Base-by-base conservation (phyloP, 1,140 invertebrate species). In the Amyelois transitella region DNA sequence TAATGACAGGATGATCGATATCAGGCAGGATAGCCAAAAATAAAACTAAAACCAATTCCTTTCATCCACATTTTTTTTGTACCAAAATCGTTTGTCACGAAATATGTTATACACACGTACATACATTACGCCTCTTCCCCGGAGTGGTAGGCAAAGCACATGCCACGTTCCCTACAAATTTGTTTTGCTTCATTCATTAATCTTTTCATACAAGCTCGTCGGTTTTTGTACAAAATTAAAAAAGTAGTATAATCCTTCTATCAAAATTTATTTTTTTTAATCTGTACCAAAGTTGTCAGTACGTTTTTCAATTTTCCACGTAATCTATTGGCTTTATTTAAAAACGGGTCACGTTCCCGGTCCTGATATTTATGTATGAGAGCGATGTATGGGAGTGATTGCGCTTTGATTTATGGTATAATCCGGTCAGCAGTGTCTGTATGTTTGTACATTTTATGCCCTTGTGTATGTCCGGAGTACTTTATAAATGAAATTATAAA, bases 371-470 rank as follows among this genome's bases (percentile, higher is more conserved):
- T 53, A 53, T 44, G 38, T 43, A 53, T 43, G 28, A n/a, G 10
- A 12, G 24, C 24, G 49, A 44, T 52, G 43, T 38, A 38, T 14
- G 32, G 8, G 32, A 38, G 32, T 38, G 32, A 38, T 53, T 53
- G 43, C 56, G 28, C 52, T 21, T 47, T 66, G 63, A 66, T 62
- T 62, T 62, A 66, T 66, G 59, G 28, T 45, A 25, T 54, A 58
- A 65, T 61, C 59, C 55, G 32, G 12, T 38, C 32, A 6, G 32
- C n/a, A 5, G 25, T 28, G 7, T 38, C 8, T 38, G 32, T 38
- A 14, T 14, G n/a, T n/a, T n/a, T n/a, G n/a, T 14, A 38, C 32
- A 38, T 38, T 38, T 38, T 38, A 14, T 38, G 8, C n/a, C 22
- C 4, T 38, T 2, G 25, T 12, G 32, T 12, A 14, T 38, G 32